Conservation (phyloP, 2,797 vertebrate species). For the Sardinella longiceps region DNA sequence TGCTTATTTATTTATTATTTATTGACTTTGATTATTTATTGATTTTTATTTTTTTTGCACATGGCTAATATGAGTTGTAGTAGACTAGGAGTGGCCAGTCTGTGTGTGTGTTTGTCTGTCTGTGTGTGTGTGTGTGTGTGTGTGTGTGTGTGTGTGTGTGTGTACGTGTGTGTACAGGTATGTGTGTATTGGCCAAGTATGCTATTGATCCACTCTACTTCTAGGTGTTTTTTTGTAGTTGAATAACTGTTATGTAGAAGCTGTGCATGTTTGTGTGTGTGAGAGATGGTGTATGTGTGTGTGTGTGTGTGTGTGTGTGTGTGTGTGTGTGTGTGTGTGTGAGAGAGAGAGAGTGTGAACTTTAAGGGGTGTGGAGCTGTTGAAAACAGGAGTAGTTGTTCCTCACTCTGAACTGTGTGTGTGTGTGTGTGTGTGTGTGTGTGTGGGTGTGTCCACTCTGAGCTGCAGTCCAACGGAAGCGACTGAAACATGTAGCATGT, state of each 20-base stretch:
- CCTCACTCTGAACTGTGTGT: too few species aligned
- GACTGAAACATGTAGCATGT: neutral
- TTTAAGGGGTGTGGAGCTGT: neutral
- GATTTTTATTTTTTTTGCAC: neutral
- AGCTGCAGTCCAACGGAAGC: neutral
- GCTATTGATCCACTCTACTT: too few species aligned
- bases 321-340: slow-evolving; percentile 17
- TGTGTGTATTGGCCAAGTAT: neutral
- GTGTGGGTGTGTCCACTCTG: too few species aligned
- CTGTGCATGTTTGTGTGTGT: neutral
- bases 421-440: too few species aligned
- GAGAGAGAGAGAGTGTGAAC: too few species aligned
- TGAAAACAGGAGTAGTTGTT: neutral
- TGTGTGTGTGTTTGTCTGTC: too few species aligned
- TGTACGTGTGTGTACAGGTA: too few species aligned
- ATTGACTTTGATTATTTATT: too few species aligned
- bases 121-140: too few species aligned
- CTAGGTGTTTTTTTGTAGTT: neutral
- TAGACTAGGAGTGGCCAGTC: neutral
- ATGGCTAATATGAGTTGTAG: neutral
- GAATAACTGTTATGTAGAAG: neutral
- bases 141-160: too few species aligned
- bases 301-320: neutral
- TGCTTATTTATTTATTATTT: neutral
- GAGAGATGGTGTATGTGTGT: too few species aligned